Base-by-base conservation (phyloP, 2,797 vertebrate species). In the Schizopygopsis pylzovi region DNA sequence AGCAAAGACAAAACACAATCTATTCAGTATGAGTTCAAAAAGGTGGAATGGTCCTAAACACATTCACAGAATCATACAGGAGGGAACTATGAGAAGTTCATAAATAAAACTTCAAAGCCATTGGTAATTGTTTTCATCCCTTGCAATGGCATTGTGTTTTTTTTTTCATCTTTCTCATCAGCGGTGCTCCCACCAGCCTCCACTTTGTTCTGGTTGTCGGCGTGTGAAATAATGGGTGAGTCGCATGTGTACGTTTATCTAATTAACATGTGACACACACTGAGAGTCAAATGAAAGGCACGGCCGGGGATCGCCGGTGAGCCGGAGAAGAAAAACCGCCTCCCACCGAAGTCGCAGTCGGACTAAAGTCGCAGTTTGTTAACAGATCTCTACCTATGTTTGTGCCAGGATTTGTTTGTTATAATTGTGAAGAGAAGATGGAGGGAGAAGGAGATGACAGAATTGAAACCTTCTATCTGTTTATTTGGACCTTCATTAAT, bases 281-380 rank as follows among this genome's bases (percentile, higher is more conserved):
- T 95, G 94, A 89, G 94, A 92, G 91, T 92, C 91, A 94, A 94
- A 95, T 94, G 91, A 94, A 94, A 94, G 92, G 92, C 93, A 89
- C 94, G 90, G 91, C 93, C 92, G 94, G 93, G 85, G 88, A 56
- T 92, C 88, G 47, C 81, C 84, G 87, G 85, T 84, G 82, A 80
- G 84, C 91, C 81, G 71, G 54, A 89, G 91, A 92, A 90, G 89
- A 92, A 88, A 90, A 92, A 89, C 39, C 79, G 65, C 67, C 89
- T 88, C 87, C 88, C 84, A 85, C 89, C 52, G 87, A 85, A 91
- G 45, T 85, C 90, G 39, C 89, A 87, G 86, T 84, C 45, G 85
- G 88, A 89, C 87, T 85, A 81, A 87, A 89, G 90, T 87, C 83
- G 45, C 81, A 75, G 88, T 89, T 89, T 89, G 89, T 89, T 90